Evolutionary conservation across 2,113 vertebrate genomes (phyloP), one percentile per base, ranked within the genome.

Genomic region (Sterna hirundo): DNA sequence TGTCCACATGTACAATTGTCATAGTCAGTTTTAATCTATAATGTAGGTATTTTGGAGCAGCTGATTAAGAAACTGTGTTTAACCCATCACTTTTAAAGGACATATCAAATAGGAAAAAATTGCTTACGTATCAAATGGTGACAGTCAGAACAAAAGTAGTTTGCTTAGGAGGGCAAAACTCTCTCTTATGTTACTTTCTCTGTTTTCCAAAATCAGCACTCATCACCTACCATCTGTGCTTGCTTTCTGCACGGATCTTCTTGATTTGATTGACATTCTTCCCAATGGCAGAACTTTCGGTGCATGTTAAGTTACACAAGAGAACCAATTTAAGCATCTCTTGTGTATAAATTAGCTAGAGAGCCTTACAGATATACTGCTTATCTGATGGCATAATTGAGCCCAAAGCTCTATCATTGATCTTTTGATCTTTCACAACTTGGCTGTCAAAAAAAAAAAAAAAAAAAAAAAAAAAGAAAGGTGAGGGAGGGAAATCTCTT

Each of bases 341-440:
- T 91, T 86, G 86, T 92, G 86, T 97, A 96, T 94, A 97, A 96
- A 96, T 94, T 95, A 96, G 55, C 88, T 95, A 83, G 79, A 96
- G 92, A 96, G 13, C 80, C 94, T 90, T 83, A 83, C 51, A 94
- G 29, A 78, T 81, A 83, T 38, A 70, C 42, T 80, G 25, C 86
- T 94, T 88, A 78, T 94, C 85, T 92, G 88, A 88, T 86, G 60
- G 51, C 42, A 55, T 96, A 95, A 97, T 93, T 94, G 90, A 96
- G 71, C 75, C 64, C 71, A 93, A 81, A 96, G 92, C 65, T 94
- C 51, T 86, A 58, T 49, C 30, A 6, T 2, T 93, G 96, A 94
- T 94, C 71, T 83, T 90, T 2, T 93, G 96, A 94, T 94, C 71
- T 83, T 90, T 86, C 54, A 77, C 40, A 92, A 93, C 78, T 88